Evolutionary conservation across 1,140 invertebrate species (phyloP), one percentile per base, ranked within the genome.

Genomic region (Acromyrmex charruanus): DNA sequence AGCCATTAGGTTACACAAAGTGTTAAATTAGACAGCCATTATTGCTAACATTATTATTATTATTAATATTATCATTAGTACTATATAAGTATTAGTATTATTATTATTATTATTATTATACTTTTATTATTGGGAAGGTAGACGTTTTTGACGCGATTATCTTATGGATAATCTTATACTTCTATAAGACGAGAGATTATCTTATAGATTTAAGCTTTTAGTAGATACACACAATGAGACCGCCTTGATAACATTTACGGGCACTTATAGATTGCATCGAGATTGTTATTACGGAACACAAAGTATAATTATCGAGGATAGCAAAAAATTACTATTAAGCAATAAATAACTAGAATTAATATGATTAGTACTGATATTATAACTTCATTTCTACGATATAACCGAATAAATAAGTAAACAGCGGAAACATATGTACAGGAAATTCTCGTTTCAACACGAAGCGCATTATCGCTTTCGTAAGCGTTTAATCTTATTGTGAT

Each of bases 211-310:
- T 71, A 58, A 69, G 65, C 18, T 81, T 81, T 75, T 12, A 58
- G 16, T 71, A 71, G 16, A 84, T 84, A 74, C 49, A 61, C 39
- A 61, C 77, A 75, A 84, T 58, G 69, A 75, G 80, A 84, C 69
- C 80, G 69, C 80, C 55, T 81, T 81, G 68, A 84, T 84, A 84
- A 84, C 39, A 69, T 39, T 84, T 84, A 84, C 80, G 69, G 80
- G 80, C 80, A 84, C 80, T 84, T 84, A 75, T 51, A 84, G 80
- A 84, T 84, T 84, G 80, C 80, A 84, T 84, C 80, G 80, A 84
- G 80, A 84, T 84, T 84, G 80, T 84, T 82, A 69, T 82, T 72
- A 75, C 69, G 80, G 80, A 84, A 84, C 80, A 84, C 80, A 84
- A 84, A 63, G 55, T 61, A 31, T 75, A 84, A 84, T 63, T 84